Base-by-base conservation (phyloP, 2,113 vertebrate species). In the Sceloporus undulatus region DNA sequence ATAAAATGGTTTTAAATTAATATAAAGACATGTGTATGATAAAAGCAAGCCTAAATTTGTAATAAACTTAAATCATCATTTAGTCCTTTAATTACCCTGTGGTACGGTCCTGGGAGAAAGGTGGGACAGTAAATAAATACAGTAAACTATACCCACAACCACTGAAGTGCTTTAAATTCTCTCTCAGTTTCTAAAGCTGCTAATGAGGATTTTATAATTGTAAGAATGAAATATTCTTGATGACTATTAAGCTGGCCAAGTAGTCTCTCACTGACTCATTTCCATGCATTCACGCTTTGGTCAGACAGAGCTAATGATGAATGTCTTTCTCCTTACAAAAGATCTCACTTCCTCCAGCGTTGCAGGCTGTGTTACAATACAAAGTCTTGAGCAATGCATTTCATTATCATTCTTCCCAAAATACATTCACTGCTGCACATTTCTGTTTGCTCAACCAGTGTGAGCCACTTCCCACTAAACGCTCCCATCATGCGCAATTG, bases 261-360 rank as follows among this genome's bases (percentile, higher is more conserved):
- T 84, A 62, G 75, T 85, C 85, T 62, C 0, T 40, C 54, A 4
- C 70, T 90, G 80, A 38, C 59, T 89, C 77, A 34, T 56, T 73
- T 83, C 40, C 82, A 84, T 1, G 18, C 74, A 68, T 81, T 86
- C 54, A 34, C 0, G 0, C 86, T 78, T 82, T 62, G 79, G 82
- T 68, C 77, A 66, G 27, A 42, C 70, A 48, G 4, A 3, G 66
- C 38, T 85, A 68, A 56, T 59, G 79, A 74, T 75, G 73, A 90
- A 82, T 6, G 88, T 34, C 34, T 75, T 29, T 62, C 65, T 62
- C 74, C 68, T 87, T 85, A 82, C 25, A 29, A 10, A 90, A 94
- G 56, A 27, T 81, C 62, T 83, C 66, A 76, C 73, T 92, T 52
- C 88, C 78, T n/a, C 8, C 79, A n/a, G 25, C 19, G 4, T 56